Evolutionary conservation across 2,888 invertebrate genomes (phyloP).

Genomic region (Acanthosoma haemorrhoidale): DNA sequence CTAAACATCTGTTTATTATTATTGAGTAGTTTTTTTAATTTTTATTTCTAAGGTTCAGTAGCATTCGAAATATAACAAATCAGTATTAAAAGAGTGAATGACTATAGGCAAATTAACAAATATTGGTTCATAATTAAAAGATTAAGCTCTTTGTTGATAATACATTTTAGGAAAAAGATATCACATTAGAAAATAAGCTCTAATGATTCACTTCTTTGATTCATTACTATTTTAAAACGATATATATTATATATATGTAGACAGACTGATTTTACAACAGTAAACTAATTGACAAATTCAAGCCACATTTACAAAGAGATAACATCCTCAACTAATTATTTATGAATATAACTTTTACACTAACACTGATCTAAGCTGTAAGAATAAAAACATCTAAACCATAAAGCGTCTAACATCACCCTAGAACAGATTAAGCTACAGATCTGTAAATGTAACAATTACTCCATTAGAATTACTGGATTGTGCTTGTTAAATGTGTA

Average conservation of each 20-base stretch:
- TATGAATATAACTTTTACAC: conserved; percentile 6
- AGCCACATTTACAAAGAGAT: conserved; percentile 25
- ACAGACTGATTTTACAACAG: conserved; percentile 9
- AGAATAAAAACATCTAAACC: conserved; percentile 26
- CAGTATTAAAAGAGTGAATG: too few species aligned
- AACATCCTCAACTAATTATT: conserved; percentile 24
- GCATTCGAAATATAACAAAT: too few species aligned
- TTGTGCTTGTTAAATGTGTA: conserved; percentile 21
- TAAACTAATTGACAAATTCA: conserved; percentile 25
- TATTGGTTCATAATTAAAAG: neutral
- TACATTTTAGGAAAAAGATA: conserved; percentile 6
- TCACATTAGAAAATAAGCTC: conserved; percentile 14
- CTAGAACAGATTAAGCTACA: conserved; percentile 18
- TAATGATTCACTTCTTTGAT: neutral
- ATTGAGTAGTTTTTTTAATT: neutral
- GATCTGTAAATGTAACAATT: conserved; percentile 15
- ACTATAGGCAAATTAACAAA: conserved; percentile 2
- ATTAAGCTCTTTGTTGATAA: neutral
- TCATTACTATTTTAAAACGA: conserved; percentile 4
- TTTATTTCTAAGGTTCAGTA: too few species aligned
- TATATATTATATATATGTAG: neutral
- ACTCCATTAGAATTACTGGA: conserved; percentile 14
- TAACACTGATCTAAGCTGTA: conserved; percentile 25
- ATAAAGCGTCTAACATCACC: conserved; percentile 23
- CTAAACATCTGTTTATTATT: neutral